Evolutionary conservation across 30 jellyfish, hydroid and myxozoan species (phyloP).

Genomic region (Aurelia sp.): DNA sequence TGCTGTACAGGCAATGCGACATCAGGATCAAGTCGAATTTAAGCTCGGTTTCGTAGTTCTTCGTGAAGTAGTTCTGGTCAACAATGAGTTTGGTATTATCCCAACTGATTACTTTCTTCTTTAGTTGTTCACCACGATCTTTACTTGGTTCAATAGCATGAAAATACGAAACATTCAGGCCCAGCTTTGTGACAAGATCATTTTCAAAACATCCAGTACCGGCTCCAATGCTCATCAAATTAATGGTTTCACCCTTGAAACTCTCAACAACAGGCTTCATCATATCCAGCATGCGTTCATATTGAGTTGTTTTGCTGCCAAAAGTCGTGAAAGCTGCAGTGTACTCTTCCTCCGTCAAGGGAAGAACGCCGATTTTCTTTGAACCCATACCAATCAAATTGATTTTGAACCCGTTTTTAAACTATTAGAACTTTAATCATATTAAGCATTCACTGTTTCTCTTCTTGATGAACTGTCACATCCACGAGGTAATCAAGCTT

Average conservation of each 20-base stretch:
- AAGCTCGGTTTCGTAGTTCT: conserved; percentile 18
- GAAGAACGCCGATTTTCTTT: too few species aligned
- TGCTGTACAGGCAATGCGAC: conserved; percentile 22
- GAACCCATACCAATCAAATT: too few species aligned
- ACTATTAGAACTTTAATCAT: too few species aligned
- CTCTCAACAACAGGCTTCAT: background rate
- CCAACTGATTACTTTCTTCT: conserved; percentile 34
- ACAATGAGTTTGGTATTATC: background rate
- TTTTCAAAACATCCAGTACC: too few species aligned
- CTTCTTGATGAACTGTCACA: too few species aligned
- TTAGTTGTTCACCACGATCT: conserved; percentile 10
- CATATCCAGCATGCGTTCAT: too few species aligned
- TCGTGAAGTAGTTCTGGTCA: conserved; percentile 19
- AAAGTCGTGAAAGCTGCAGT: too few species aligned
- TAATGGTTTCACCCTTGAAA: conserved; percentile 25
- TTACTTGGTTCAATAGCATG: background rate
- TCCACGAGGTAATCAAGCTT: too few species aligned
- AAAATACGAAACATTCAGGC: conserved; percentile 5
- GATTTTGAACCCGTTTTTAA: too few species aligned
- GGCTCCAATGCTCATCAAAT: conserved; percentile 61
- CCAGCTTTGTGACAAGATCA: conserved; percentile 21
- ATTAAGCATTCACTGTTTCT: too few species aligned
- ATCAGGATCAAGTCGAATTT: conserved; percentile 23
- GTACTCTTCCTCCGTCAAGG: too few species aligned
- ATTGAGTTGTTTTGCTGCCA: too few species aligned